Evolutionary conservation across 2,797 vertebrate genomes (phyloP), one percentile per base, ranked within the genome.

Genomic region (Pseudochaenichthys georgianus): DNA sequence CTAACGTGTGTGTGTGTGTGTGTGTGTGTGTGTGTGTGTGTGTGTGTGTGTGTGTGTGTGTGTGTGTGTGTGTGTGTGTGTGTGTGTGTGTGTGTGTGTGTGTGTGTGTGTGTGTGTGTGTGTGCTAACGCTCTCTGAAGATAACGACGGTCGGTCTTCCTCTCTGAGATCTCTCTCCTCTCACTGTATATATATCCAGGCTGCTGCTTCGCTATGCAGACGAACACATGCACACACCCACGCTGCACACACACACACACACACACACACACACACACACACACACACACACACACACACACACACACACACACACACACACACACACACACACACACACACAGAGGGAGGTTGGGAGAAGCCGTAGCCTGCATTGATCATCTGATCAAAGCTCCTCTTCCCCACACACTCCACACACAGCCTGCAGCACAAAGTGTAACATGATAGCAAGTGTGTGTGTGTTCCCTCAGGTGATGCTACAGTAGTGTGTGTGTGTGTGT

Each of bases 301-400:
- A n/a, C n/a, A n/a, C n/a, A n/a, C n/a, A n/a, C n/a, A n/a, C n/a
- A n/a, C n/a, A n/a, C 31, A 55, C 21, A 63, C 47, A 3, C 55
- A 13, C 3, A 17, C 28, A 65, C 9, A 42, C 54, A 48, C 64
- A 67, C 19, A 77, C 54, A 48, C 1, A 69, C 50, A 51, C 55
- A 62, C 19, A 62, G 23, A 28, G 23, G 10, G 2, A 17, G 6
- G 21, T 21, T 21, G 21, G 0, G 5, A 48, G 23, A 62, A 55
- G 58, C 61, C 8, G 63, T 21, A 55, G 23, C 63, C 23, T 64
- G 73, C 47, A 9, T 5, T 3, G 42, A 45, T 54, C 59, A 42
- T 60, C 9, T 59, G 72, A 87, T 85, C 75, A 87, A 83, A 89
- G 82, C 50, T 63, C 2, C 54, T 61, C 61, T 62, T 47, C 48